These are phyloP conservation scores for Periplaneta americana DNA, from an alignment of 1,140 invertebrate genomes.

Conservation along the genomic window DNA sequence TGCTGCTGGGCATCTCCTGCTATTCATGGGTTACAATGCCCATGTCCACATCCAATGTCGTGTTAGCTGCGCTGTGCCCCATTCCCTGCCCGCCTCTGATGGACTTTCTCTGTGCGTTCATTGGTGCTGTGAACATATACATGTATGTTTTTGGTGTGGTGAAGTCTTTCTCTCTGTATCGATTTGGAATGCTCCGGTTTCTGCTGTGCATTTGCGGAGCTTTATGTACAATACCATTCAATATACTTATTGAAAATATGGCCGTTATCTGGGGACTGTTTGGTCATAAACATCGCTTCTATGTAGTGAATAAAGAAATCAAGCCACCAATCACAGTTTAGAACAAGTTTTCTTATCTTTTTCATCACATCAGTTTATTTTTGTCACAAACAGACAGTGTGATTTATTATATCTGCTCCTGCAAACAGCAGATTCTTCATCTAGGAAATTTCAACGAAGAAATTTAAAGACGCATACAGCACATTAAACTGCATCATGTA, in stretches of 20 bases:
- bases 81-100: conserved; percentile 78
- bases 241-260: conserved; percentile 89
- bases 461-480: too few relatives aligned
- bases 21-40: conserved; percentile 96
- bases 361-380: too few relatives aligned
- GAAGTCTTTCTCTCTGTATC: conserved; percentile 87
- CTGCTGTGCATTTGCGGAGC: conserved; percentile 75
- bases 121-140: conserved; percentile 86
- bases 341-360: not conserved
- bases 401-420: too few relatives aligned
- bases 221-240: conserved; percentile 84
- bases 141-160: conserved; percentile 96
- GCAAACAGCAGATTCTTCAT: too few relatives aligned
- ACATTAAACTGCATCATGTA: too few relatives aligned
- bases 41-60: conserved; percentile 81
- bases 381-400: too few relatives aligned
- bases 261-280: conserved; percentile 90
- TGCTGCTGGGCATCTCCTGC: conserved; percentile 82
- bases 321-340: conserved; percentile 52
- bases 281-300: conserved; percentile 92
- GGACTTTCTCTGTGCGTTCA: conserved; percentile 83
- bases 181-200: conserved; percentile 76
- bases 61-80: conserved; percentile 78
- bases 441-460: too few relatives aligned
- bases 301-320: conserved; percentile 90